Evolutionary conservation across 2,888 invertebrate genomes (phyloP).

Genomic region (Apotomis turbidana): DNA sequence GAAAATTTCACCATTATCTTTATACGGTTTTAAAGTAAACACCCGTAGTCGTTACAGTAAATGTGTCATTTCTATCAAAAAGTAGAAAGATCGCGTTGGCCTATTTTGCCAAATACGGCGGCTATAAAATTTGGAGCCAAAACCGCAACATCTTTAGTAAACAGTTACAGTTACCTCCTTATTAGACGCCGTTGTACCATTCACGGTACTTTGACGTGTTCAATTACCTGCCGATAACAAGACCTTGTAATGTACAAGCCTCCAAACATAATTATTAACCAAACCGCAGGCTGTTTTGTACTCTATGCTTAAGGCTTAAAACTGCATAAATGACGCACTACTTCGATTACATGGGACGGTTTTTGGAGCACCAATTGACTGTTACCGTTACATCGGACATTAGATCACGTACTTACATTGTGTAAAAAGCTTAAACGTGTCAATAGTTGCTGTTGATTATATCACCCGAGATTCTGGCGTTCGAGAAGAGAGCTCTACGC

Average conservation of each 20-base stretch:
- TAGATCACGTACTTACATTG: slow-evolving; percentile 56
- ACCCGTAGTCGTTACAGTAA: no score
- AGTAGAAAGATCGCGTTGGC: slow-evolving; percentile 18
- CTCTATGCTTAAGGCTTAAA: slow-evolving; percentile 21
- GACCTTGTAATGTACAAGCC: slow-evolving; percentile 51
- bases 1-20: no score
- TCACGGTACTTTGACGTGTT: slow-evolving; percentile 52
- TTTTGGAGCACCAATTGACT: slow-evolving; percentile 51
- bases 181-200: slow-evolving; percentile 50
- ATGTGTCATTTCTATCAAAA: not conserved
- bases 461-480: slow-evolving; percentile 8
- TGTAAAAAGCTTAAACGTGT: slow-evolving; percentile 54
- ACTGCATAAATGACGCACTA: slow-evolving; percentile 15
- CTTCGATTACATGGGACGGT: slow-evolving; percentile 38
- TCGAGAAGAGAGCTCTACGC: not conserved
- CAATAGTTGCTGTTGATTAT: slow-evolving; percentile 47
- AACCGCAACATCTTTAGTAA: slow-evolving; percentile 45
- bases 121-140: slow-evolving; percentile 41
- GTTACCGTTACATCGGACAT: slow-evolving; percentile 57
- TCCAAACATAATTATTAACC: slow-evolving; percentile 40
- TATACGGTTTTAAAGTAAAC: no score
- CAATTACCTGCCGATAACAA: slow-evolving; percentile 63
- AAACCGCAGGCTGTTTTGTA: slow-evolving; percentile 17
- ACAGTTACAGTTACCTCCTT: slow-evolving; percentile 56
- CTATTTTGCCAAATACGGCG: slow-evolving; percentile 7